Evolutionary conservation across 2,888 invertebrate species (phyloP), one percentile per base, ranked within the genome.

Genomic region (Chelonus formosanus): DNA sequence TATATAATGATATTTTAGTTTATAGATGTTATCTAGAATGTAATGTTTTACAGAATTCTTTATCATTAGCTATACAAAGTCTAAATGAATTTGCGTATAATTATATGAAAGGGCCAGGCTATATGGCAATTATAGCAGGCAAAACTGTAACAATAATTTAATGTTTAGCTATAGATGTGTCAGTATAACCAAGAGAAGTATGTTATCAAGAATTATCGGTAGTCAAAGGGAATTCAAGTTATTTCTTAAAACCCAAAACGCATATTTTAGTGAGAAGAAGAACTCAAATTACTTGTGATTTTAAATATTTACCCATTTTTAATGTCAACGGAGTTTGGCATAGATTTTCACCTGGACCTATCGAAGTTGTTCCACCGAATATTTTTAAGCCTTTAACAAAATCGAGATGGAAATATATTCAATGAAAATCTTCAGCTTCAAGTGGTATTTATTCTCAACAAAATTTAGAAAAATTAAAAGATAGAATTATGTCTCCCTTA

Each of bases 211-310:
- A 63, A 59, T 36, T 68, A 36, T 59, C 68, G 5, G 45, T 65
- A 3, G 5, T 5, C 3, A 52, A 31, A 47, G 55, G 44, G 7
- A 68, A 64, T 40, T 40, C 52, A n/a, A 52, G 31, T 7, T 54
- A 55, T 5, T 76, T 71, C 48, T 58, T 76, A 44, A 53, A 71
- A 6, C 73, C 75, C 0, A 58, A 69, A 5, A 75, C 73, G 0
- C 72, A 71, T 31, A 70, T 77, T 4, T 53, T 78, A 10, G 68
- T 71, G 7, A 59, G 58, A 32, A 53, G 64, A 20, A 71, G 70
- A 3, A 70, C 72, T 44, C 65, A 73, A 58, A 61, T 70, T 6
- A 31, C 10, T 6, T 52, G 52, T 20, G 6, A 52, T 52, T 31
- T 31, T 31, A 3, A 20, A 20, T 52, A 20, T 65, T 67, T 3